Conservation (phyloP, 2,888 invertebrate species). For the Choristoneura rosaceana region DNA sequence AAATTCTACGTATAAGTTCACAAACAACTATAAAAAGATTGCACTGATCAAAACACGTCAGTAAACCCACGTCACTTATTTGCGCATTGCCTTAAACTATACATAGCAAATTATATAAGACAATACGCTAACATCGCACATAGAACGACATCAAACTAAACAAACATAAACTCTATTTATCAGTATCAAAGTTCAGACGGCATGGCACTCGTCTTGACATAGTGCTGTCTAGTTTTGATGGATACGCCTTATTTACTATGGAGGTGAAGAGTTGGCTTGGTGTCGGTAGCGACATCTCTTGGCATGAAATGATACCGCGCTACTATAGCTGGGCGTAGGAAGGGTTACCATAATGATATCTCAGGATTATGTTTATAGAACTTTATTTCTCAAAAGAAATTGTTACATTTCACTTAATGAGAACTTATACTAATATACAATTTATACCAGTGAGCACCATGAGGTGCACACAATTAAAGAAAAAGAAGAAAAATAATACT, state of each 20-base stretch:
- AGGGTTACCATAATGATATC: too few relatives aligned
- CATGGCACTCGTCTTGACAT: not conserved
- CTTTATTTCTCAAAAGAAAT: too few relatives aligned
- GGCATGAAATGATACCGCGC: constrained; percentile 20
- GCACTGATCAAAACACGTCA: constrained; percentile 15
- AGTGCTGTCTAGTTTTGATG: constrained; percentile 11
- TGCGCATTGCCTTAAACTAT: constrained; percentile 23
- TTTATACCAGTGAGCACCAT: too few relatives aligned
- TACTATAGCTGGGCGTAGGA: not conserved
- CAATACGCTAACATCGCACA: constrained; percentile 19
- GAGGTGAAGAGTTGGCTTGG: constrained; percentile 13
- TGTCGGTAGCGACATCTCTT: constrained; percentile 32
- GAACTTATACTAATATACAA: too few relatives aligned
- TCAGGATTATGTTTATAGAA: too few relatives aligned
- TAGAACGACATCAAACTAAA: not conserved
- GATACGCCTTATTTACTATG: constrained; percentile 21
- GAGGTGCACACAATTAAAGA: too few relatives aligned
- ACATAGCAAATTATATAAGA: constrained; percentile 36
- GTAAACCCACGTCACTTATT: constrained; percentile 34
- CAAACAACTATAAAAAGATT: constrained; percentile 4
- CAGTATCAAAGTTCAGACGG: constrained; percentile 3
- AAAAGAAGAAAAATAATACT: too few relatives aligned
- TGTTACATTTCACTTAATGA: too few relatives aligned
- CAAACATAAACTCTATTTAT: constrained; percentile 1
- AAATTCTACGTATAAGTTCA: not conserved